phyloP scores from a whole-genome alignment of 2,113 vertebrate genomes.

The Bombycilla garrulus region DNA sequence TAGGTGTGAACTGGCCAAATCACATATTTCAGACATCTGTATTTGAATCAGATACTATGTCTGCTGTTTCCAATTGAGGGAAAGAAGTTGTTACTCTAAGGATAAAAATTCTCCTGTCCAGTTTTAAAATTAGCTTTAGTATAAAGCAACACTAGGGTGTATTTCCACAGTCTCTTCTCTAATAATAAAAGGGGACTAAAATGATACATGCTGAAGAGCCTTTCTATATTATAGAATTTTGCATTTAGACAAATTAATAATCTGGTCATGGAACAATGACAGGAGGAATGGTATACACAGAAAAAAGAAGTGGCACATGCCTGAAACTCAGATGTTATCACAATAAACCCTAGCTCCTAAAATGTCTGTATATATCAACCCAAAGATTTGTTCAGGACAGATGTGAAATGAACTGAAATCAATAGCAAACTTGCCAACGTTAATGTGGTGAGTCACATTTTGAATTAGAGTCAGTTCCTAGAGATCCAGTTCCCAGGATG shows the following conservation, averaged over 20 bases:
- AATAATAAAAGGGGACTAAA: background rate
- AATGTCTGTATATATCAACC: background rate
- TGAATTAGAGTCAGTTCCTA: background rate
- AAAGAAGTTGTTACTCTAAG: background rate
- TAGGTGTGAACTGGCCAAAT: background rate
- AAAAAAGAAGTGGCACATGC: background rate
- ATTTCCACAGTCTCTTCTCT: background rate
- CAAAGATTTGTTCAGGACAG: background rate
- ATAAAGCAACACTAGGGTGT: background rate
- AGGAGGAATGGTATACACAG: background rate
- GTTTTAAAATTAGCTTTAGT: background rate
- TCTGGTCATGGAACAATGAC: background rate
- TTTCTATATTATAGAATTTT: background rate
- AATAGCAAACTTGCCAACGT: background rate
- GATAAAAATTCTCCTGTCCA: background rate
- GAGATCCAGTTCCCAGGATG: background rate
- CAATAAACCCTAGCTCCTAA: background rate
- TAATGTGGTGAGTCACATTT: background rate
- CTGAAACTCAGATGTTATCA: background rate
- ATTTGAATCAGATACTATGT: background rate
- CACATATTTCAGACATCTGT: background rate
- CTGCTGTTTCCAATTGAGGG: fast-evolving
- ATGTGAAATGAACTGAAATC: background rate
- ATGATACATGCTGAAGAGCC: fast-evolving
- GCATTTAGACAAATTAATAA: background rate